A percentile compares a stretch with the other conserved stretches of the same genome.
These are phyloP conservation scores for Zaprionus inermis DNA, from an alignment of 1,140 invertebrate species.

Conservation along the genomic window DNA sequence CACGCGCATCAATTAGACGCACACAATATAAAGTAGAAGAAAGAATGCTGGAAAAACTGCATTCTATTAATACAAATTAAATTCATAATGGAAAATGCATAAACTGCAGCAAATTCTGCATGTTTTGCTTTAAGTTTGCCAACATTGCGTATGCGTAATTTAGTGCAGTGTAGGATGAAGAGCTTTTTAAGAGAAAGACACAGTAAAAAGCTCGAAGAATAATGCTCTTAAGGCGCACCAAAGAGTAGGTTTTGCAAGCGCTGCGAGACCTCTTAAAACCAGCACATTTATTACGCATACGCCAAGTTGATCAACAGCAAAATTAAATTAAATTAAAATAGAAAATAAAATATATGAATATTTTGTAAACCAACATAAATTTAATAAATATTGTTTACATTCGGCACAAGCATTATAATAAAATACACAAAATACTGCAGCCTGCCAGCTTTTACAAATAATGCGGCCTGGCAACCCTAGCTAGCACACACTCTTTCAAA, in stretches of 20 bases:
- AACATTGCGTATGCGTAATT: constrained; percentile 22
- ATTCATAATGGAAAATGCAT: not conserved
- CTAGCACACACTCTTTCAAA: constrained; percentile 21
- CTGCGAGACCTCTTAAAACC: not conserved
- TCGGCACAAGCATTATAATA: too few relatives aligned
- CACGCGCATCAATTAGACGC: constrained; percentile 61
- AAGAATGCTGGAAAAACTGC: not conserved
- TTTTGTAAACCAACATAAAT: not conserved
- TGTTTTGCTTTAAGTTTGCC: not conserved
- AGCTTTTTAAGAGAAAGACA: constrained; percentile 45
- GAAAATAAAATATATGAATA: not conserved
- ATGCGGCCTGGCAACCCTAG: constrained; percentile 53
- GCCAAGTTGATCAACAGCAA: not conserved
- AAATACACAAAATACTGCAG: not conserved
- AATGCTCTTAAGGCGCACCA: constrained; percentile 4
- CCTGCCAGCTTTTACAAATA: not conserved
- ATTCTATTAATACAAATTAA: not conserved
- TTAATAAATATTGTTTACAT: not conserved
- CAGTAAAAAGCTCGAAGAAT: constrained; percentile 26
- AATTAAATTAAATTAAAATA: not conserved
- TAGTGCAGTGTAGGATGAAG: constrained; percentile 41
- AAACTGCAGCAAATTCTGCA: not conserved
- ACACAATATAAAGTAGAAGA: not conserved
- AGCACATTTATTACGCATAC: constrained; percentile 16
- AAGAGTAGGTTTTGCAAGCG: constrained; percentile 29